Evolutionary conservation across 1,140 invertebrate species (phyloP).

Genomic region (Penaeus japonicus): DNA sequence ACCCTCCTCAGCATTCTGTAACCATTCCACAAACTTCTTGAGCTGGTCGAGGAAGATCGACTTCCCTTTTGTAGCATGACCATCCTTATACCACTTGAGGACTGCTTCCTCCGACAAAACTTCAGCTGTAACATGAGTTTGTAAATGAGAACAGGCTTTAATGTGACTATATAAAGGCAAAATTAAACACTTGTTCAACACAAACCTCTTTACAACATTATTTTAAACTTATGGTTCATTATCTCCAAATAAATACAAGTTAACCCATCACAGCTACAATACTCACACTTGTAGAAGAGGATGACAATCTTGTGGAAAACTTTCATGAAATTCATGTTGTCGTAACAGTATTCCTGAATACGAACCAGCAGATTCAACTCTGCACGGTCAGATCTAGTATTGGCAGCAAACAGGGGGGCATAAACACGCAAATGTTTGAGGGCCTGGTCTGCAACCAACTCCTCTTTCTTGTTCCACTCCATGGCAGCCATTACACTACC

Average conservation of each 20-base stretch:
- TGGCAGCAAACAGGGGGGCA: constrained; percentile 83
- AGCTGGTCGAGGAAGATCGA: constrained; percentile 97
- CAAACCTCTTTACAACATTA: too few species aligned
- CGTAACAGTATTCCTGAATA: constrained; percentile 97
- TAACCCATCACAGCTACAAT: background rate
- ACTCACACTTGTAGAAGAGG: constrained; percentile 91
- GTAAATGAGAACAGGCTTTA: background rate
- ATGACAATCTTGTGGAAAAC: constrained; percentile 97
- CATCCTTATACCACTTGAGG: constrained; percentile 92
- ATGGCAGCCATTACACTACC: constrained; percentile 90
- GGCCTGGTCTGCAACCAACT: constrained; percentile 77
- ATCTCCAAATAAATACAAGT: too few species aligned
- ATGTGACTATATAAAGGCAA: too few species aligned
- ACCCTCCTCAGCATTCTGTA: constrained; percentile 93
- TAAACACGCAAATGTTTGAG: constrained; percentile 68
- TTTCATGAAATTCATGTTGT: constrained; percentile 99
- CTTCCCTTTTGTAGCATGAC: constrained; percentile 92
- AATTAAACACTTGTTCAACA: too few species aligned
- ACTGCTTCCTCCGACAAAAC: constrained; percentile 91
- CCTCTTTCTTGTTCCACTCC: constrained; percentile 99
- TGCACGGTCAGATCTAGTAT: constrained; percentile 80
- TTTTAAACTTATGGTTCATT: too few species aligned
- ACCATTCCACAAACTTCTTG: constrained; percentile 96
- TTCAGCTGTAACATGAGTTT: constrained; percentile 69
- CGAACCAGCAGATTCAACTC: constrained; percentile 88